These are phyloP conservation scores for Deroptyus accipitrinus DNA, from an alignment of 2,113 vertebrate species.

Conservation along the genomic window DNA sequence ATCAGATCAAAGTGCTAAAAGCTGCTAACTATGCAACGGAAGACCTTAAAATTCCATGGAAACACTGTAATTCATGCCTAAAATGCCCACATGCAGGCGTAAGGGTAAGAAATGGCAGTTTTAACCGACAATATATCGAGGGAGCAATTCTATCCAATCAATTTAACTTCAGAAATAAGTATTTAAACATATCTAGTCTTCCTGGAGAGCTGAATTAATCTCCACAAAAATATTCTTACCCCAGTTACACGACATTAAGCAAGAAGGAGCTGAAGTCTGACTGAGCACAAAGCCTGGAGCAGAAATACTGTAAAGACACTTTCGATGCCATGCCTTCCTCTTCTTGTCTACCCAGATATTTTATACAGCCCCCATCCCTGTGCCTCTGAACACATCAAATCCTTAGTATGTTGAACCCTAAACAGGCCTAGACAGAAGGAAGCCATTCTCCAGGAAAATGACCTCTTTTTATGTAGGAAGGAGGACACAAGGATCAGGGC, in stretches of 20 bases:
- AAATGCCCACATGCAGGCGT: background rate
- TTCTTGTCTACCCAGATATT: background rate
- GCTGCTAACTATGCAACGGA: constrained; percentile 33
- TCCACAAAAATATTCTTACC: background rate
- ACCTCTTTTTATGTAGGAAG: background rate
- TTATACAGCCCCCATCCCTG: background rate
- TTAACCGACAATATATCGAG: background rate
- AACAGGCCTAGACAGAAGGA: background rate
- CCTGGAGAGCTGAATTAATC: background rate
- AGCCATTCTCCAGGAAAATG: background rate
- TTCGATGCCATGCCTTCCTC: background rate
- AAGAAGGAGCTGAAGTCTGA: background rate
- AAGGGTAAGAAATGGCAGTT: background rate
- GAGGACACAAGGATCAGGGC: background rate
- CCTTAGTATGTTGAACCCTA: background rate
- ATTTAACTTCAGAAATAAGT: background rate
- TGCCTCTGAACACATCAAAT: background rate
- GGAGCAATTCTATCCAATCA: background rate
- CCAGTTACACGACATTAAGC: background rate
- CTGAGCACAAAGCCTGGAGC: background rate
- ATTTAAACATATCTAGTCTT: background rate
- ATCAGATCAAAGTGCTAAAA: constrained; percentile 44
- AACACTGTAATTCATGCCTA: background rate
- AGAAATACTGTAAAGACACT: background rate
- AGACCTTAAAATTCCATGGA: constrained; percentile 43